Percentiles rank a stretch among this genome's conserved stretches.
phyloP scores from a whole-genome alignment of 2,113 vertebrate genomes.

The Miniopterus natalensis region DNA sequence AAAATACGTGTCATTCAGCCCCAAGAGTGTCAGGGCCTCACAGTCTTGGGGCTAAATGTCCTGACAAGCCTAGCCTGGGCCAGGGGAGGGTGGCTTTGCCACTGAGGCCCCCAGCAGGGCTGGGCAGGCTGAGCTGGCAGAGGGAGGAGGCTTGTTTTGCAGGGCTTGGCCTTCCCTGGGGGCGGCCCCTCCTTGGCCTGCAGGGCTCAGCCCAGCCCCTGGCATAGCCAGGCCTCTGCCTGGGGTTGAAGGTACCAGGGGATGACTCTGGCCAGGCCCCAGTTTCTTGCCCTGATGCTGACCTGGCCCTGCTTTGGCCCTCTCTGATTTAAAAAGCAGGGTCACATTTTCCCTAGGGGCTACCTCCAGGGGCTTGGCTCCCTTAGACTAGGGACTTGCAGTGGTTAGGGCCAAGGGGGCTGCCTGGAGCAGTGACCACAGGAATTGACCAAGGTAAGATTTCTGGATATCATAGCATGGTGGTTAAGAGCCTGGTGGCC shows the following conservation, averaged over 20 bases:
- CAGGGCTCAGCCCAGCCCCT: not conserved
- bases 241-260: not conserved
- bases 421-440: not conserved
- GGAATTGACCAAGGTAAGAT: not conserved
- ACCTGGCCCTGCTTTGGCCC: not conserved
- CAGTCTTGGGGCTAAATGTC: not conserved
- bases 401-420: not conserved
- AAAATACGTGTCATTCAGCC: no score
- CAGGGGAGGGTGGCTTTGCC: not conserved
- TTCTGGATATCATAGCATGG: not conserved
- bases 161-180: constrained; percentile 42
- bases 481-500: not conserved
- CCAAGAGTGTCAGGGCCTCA: not conserved
- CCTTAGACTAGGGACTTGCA: not conserved
- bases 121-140: constrained; percentile 35
- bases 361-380: not conserved
- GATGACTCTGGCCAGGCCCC: not conserved
- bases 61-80: not conserved
- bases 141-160: constrained; percentile 62
- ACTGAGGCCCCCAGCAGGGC: not conserved
- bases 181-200: not conserved
- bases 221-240: not conserved
- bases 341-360: not conserved
- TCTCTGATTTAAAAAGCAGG: not conserved
- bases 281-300: not conserved